Evolutionary conservation across 2,888 invertebrate genomes (phyloP).

Genomic region (Augiades crinisus): DNA sequence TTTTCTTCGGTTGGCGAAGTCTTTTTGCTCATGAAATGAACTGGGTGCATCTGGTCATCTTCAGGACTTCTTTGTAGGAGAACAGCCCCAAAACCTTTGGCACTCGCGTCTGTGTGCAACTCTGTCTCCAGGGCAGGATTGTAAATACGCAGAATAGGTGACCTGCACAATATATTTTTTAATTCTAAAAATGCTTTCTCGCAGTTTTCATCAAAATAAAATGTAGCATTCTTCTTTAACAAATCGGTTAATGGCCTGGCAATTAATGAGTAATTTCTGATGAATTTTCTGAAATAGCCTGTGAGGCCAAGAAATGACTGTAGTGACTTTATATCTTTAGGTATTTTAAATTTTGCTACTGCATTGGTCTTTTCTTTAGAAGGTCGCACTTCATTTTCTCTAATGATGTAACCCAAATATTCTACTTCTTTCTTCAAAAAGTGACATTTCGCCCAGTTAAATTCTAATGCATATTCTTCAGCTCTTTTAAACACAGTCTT

Average conservation of each 20-base stretch:
- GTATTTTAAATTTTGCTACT: constrained; percentile 29
- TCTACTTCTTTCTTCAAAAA: constrained; percentile 39
- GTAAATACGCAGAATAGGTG: constrained; percentile 31
- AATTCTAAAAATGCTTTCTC: constrained; percentile 29
- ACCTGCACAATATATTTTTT: constrained; percentile 28
- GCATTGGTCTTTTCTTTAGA: constrained; percentile 30
- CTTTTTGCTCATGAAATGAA: constrained; percentile 15
- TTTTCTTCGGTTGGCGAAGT: no score
- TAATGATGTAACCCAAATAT: constrained; percentile 36
- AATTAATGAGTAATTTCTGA: constrained; percentile 32
- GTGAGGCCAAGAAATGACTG: constrained; percentile 33
- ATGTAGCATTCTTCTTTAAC: constrained; percentile 27
- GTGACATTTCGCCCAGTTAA: constrained; percentile 48
- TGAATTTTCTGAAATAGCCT: constrained; percentile 33
- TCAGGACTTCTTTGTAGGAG: constrained; percentile 30
- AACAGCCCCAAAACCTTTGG: constrained; percentile 31
- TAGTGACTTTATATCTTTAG: constrained; percentile 27
- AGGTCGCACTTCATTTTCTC: constrained; percentile 30
- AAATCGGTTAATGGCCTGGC: constrained; percentile 36
- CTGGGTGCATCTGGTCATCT: constrained; percentile 29
- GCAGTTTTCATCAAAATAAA: constrained; percentile 30
- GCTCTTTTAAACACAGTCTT: constrained; percentile 32
- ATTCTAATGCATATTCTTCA: constrained; percentile 36
- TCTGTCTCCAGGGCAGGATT: constrained; percentile 33
- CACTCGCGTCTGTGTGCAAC: constrained; percentile 35